Conservation (phyloP, 2,888 invertebrate species). For the Tachystola acroxantha region DNA sequence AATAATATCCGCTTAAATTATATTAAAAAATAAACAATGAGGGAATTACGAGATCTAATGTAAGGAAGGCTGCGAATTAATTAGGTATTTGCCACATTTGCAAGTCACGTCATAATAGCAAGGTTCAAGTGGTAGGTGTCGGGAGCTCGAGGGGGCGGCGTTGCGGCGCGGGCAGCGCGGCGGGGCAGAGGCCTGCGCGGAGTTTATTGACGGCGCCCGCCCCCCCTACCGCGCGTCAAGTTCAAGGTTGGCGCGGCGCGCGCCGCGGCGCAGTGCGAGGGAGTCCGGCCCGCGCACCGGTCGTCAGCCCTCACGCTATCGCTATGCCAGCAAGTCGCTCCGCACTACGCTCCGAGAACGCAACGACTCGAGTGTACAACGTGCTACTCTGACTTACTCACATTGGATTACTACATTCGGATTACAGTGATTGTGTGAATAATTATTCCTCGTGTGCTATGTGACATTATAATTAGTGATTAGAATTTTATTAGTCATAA, state of each 20-base stretch:
- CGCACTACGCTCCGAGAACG: constrained; percentile 57
- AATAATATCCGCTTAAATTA: too few species aligned
- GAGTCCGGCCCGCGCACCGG: constrained; percentile 77
- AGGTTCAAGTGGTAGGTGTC: constrained; percentile 32
- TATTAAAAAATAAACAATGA: too few species aligned
- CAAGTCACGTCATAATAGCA: constrained; percentile 40
- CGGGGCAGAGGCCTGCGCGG: constrained; percentile 55
- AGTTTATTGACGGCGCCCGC: constrained; percentile 67
- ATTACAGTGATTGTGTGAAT: constrained; percentile 68
- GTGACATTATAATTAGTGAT: constrained; percentile 52
- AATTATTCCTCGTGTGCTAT: constrained; percentile 41
- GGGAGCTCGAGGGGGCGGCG: constrained; percentile 17
- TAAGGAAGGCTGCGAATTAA: constrained; percentile 10
- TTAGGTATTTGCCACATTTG: constrained; percentile 32
- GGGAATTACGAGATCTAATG: constrained; percentile 8
- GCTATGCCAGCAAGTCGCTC: constrained; percentile 60
- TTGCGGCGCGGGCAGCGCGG: constrained; percentile 49
- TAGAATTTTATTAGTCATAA: constrained; percentile 39
- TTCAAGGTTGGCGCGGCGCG: constrained; percentile 80
- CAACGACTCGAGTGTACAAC: constrained; percentile 44
- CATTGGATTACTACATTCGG: constrained; percentile 61
- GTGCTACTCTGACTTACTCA: constrained; percentile 37
- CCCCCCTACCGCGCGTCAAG: constrained; percentile 70
- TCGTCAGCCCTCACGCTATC: constrained; percentile 71
- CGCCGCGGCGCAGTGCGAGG: constrained; percentile 78